Evolutionary conservation across 2,888 invertebrate genomes (phyloP).

Genomic region (Orthosia cruda): DNA sequence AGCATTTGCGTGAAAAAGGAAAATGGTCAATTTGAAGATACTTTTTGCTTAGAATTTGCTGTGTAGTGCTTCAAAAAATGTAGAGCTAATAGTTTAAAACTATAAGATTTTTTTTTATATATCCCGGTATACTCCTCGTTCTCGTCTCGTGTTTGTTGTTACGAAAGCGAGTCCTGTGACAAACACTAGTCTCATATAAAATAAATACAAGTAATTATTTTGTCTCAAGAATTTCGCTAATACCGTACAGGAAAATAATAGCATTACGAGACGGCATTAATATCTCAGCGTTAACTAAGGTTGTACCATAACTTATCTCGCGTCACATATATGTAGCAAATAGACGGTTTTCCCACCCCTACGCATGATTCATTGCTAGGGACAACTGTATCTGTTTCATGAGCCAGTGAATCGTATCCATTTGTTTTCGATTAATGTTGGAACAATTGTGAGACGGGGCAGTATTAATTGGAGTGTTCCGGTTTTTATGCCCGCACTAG

Average conservation of each 20-base stretch:
- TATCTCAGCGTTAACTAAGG: constrained; percentile 59
- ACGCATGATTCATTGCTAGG: constrained; percentile 67
- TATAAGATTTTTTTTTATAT: background rate
- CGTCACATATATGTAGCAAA: constrained; percentile 56
- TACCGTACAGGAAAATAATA: constrained; percentile 36
- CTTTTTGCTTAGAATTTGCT: constrained; percentile 1
- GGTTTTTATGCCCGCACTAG: constrained; percentile 74
- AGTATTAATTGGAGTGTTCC: constrained; percentile 83
- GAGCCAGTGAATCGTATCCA: constrained; percentile 71
- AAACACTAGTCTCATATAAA: constrained; percentile 13
- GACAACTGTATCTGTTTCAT: constrained; percentile 71
- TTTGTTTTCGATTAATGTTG: constrained; percentile 77
- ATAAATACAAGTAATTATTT: constrained; percentile 41
- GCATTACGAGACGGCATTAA: constrained; percentile 33
- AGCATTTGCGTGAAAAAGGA: constrained; percentile 20
- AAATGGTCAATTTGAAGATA: constrained; percentile 11
- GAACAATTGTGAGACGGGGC: constrained; percentile 76
- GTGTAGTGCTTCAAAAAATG: background rate
- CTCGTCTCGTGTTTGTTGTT: no score
- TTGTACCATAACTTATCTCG: constrained; percentile 60
- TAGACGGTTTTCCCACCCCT: constrained; percentile 66
- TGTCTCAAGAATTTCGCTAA: constrained; percentile 40
- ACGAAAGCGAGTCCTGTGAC: background rate
- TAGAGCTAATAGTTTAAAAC: background rate
- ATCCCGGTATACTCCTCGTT: no score